Evolutionary conservation across 2,797 vertebrate genomes (phyloP), one percentile per base, ranked within the genome.

Genomic region (Bradypus variegatus): DNA sequence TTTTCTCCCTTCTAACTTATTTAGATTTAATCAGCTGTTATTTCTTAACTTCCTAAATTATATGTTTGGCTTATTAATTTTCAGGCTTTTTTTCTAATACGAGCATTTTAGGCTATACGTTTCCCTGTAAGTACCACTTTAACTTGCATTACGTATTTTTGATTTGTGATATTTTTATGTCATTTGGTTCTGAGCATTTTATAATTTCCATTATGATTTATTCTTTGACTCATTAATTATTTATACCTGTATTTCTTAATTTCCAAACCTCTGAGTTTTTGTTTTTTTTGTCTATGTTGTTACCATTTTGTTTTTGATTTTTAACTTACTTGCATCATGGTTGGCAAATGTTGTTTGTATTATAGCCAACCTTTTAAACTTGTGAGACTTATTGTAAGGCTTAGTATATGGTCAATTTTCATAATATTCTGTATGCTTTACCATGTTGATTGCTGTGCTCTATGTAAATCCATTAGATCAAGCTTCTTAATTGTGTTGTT

Each of bases 151-250:
- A 85, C 23, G 48, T 10, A 41, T 58, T 85, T 45, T 93, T 79
- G 89, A 73, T 76, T 50, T 45, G 11, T 60, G n/a, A 60, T 90
- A 31, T 85, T 67, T 92, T 88, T 25, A 50, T 82, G 75, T 86
- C 31, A 82, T 86, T 86, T 94, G 36, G 36, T 75, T 78, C 41
- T 92, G 81, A 93, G 15, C 79, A 75, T 88, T 79, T 79, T 75
- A 45, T 91, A 72, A 83, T 91, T 79, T 90, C 18, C 18, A 91
- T 69, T 89, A 5, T 91, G 50, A 62, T 38, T 78, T 83, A 53
- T 60, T 70, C 60, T 88, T 89, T 91, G 76, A 70, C 9, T 79
- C 19, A 41, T 55, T 50, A 41, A 64, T 82, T 84, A 78, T 67
- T 50, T 88, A 78, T 83, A 86, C 9, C n/a, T 67, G 12, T 88